Base-by-base conservation (phyloP, 1,140 invertebrate genomes). In the Helicoverpa zea region DNA sequence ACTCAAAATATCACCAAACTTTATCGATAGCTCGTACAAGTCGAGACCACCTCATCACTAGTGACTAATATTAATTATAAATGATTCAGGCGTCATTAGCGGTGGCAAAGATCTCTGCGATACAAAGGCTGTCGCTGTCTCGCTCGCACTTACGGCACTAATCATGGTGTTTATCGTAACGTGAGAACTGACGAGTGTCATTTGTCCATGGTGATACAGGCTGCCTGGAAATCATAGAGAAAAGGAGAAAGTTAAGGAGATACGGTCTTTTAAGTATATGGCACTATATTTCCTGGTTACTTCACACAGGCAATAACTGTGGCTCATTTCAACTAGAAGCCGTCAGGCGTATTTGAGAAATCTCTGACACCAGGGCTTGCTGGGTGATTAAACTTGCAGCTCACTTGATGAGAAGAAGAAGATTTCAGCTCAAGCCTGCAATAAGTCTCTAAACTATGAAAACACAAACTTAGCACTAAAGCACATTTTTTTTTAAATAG, bases 21-120 rank as follows among this genome's bases (percentile, higher is more conserved):
- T 9, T 73, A 82, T 83, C 81, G 83, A 83, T 49, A 79, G n/a
- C 1, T 49, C 29, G 70, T 29, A 68, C 64, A 29, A 43, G 23
- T 54, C 68, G 30, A 76, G 11, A 13, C 2, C 5, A 5, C 51
- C 13, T 0, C 81, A 75, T 23, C 76, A 16, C 81, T 82, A 81
- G 30, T 12, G 47, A 81, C 51, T 83, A 81, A 81, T 80, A 86
- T 84, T 84, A 86, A 84, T 86, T 84, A 85, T 85, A 83, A 87
- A 88, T 88, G 85, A 88, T 82, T 77, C 82, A 75, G 74, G 73
- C 87, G 66, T 88, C 87, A 88, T 88, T 88, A 88, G 87, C 77
- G 80, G 54, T n/a, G 58, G 63, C 58, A 79, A 76, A 83, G 74
- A 80, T 77, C 72, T 74, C 23, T 52, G 49, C 56, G 63, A 76